These are phyloP conservation scores for Glaucomys volans DNA, from an alignment of 2,113 vertebrate genomes.

Conservation along the genomic window DNA sequence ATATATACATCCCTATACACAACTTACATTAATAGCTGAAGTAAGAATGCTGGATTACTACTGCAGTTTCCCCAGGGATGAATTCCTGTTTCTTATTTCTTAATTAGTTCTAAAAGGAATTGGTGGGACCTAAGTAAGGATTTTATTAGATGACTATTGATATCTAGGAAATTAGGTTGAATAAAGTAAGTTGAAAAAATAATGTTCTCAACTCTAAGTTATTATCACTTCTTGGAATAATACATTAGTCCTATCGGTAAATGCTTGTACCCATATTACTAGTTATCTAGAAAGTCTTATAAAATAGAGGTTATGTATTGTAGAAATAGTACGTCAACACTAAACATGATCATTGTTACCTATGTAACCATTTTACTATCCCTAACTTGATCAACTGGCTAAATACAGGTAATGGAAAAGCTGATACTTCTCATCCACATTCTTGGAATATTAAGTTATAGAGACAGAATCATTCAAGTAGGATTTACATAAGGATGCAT, in stretches of 20 bases:
- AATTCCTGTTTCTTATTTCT: background rate
- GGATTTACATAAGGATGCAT: no score
- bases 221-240: background rate
- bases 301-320: no score
- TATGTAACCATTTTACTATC: no score
- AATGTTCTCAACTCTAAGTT: background rate
- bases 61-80: background rate
- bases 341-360: no score
- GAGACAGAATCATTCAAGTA: no score
- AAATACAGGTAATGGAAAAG: no score
- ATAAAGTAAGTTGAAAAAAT: background rate
- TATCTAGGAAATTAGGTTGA: background rate
- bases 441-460: no score
- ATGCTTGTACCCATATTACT: background rate
- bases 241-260: background rate
- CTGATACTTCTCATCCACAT: no score
- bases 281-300: background rate
- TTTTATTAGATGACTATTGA: background rate
- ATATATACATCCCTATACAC: background rate
- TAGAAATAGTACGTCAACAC: no score
- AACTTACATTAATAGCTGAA: background rate
- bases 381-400: no score
- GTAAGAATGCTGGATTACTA: background rate
- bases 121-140: no score
- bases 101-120: background rate